Evolutionary conservation across 2,888 invertebrate genomes (phyloP).

Genomic region (Pachycephus smyrnensis): DNA sequence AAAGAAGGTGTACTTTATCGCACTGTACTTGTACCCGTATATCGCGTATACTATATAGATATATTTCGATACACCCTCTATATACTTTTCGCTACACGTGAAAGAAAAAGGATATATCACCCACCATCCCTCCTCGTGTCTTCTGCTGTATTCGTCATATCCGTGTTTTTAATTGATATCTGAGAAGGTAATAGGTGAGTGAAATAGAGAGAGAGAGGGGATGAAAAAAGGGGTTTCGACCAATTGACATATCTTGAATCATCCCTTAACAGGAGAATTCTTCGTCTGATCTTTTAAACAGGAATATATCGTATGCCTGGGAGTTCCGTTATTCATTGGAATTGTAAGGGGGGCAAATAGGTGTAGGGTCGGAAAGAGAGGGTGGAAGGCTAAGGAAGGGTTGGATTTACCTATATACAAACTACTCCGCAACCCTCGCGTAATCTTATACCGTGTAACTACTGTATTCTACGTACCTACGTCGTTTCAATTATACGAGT

Average conservation of each 20-base stretch:
- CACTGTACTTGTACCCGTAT: neutral
- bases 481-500: conserved; percentile 59
- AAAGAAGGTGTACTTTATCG: neutral
- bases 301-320: neutral
- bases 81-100: neutral
- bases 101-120: neutral
- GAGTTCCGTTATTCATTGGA: neutral
- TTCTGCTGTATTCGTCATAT: neutral
- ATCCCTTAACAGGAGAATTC: neutral
- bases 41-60: conserved; percentile 1
- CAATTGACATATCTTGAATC: neutral
- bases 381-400: neutral
- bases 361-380: neutral
- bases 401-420: conserved; percentile 4
- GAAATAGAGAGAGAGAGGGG: neutral
- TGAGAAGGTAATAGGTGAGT: neutral
- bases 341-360: neutral
- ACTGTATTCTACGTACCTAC: conserved; percentile 50
- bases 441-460: conserved; percentile 23
- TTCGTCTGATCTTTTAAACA: neutral
- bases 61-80: neutral
- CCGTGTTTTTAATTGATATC: neutral
- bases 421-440: neutral
- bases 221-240: neutral
- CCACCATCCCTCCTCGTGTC: neutral